Base-by-base conservation (phyloP, 2,888 invertebrate species). In the Deilephila elpenor region DNA sequence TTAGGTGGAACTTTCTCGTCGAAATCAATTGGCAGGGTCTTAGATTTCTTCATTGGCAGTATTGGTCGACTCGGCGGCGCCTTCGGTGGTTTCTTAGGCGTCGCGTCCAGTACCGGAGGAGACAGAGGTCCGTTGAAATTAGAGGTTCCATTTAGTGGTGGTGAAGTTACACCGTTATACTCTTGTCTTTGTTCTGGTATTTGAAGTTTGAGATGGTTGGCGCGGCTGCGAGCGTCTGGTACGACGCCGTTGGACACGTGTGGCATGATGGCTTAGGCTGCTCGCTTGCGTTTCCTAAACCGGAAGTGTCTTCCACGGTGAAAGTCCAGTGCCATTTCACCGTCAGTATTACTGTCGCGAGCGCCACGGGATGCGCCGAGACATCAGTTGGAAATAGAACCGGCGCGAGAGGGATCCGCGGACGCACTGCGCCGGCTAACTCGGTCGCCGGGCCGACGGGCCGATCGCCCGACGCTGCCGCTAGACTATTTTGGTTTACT, bases 401-500 rank as follows among this genome's bases (percentile, higher is more conserved):
- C 94, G 94, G 89, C 93, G 90, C 89, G 93, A 85, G 92, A 89
- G 92, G 87, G 92, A 84, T 90, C 88, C 92, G 93, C 93, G 93
- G 87, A 85, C 91, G 88, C 86, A 94, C 94, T 94, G 91, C 89
- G 91, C 86, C 89, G 87, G 89, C 89, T 93, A 93, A 90, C 92
- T 94, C 94, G 93, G 93, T 93, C 94, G 93, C 94, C 91, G 92
- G 92, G 93, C 91, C 86, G 89, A 67, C 67, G 67, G 93, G 93
- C 93, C 94, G 93, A 93, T 91, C 92, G 92, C 92, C 91, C 86
- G 89, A 84, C 85, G 86, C 84, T 86, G 77, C 79, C 88, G 93
- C 92, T 88, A 82, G 91, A 94, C 94, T 94, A 94, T 94, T 94
- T 94, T 94, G 83, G 94, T 93, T 93, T 93, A 91, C 90, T 90